Evolutionary conservation across 2,888 invertebrate genomes (phyloP).

Genomic region (Allophyes oxyacanthae): DNA sequence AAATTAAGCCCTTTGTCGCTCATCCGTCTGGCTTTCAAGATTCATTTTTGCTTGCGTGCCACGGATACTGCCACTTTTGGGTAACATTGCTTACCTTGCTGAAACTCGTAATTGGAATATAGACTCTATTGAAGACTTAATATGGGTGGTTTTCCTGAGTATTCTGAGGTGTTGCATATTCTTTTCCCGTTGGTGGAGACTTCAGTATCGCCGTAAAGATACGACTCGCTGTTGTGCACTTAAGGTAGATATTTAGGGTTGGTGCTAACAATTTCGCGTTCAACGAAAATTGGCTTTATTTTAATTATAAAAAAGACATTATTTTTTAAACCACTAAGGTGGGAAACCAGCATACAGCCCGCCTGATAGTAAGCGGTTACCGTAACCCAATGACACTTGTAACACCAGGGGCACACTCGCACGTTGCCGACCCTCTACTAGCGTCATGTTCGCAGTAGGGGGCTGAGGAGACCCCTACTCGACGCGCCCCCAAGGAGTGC

Average conservation of each 20-base stretch:
- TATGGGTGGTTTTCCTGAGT: constrained; percentile 60
- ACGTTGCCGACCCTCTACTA: too few relatives aligned
- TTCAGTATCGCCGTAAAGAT: constrained; percentile 73
- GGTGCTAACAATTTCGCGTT: constrained; percentile 26
- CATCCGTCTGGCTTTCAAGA: constrained; percentile 61
- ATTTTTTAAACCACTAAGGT: too few relatives aligned
- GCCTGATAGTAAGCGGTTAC: too few relatives aligned
- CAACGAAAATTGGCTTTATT: background rate
- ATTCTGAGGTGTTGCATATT: constrained; percentile 57
- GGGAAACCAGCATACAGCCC: too few relatives aligned
- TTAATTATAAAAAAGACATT: background rate
- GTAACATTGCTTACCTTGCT: constrained; percentile 60
- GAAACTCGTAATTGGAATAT: constrained; percentile 57
- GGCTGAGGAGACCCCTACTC: too few relatives aligned
- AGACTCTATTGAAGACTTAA: constrained; percentile 54
- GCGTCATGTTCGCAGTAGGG: too few relatives aligned
- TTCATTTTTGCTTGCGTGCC: constrained; percentile 67
- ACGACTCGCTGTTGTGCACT: constrained; percentile 74
- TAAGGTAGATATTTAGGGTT: constrained; percentile 71
- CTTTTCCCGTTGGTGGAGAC: constrained; percentile 63
- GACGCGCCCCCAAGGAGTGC: too few relatives aligned
- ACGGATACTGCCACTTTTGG: constrained; percentile 47
- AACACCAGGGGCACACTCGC: too few relatives aligned
- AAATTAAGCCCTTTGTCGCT: constrained; percentile 74
- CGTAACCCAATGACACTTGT: too few relatives aligned